Percentiles rank a stretch among this genome's conserved stretches.
These are phyloP conservation scores for Neuroterus valhalla DNA, from an alignment of 1,140 invertebrate species.

Conservation along the genomic window DNA sequence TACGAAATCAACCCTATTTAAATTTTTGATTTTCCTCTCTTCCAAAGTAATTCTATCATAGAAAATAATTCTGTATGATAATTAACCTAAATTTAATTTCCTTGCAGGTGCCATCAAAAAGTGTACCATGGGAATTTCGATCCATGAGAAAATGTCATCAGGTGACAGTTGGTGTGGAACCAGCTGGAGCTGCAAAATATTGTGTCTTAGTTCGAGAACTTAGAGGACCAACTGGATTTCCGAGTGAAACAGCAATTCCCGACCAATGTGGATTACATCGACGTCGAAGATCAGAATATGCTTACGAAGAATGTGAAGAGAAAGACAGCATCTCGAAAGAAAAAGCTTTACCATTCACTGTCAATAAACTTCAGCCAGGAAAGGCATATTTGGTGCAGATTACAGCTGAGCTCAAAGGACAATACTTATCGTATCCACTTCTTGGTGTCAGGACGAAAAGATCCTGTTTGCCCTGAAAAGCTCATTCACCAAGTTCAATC, in stretches of 20 bases:
- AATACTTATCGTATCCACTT: constrained; percentile 65
- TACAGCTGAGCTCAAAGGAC: constrained; percentile 61
- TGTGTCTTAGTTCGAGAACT: constrained; percentile 65
- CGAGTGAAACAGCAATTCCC: constrained; percentile 54
- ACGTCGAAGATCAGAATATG: constrained; percentile 62
- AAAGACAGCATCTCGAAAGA: constrained; percentile 57
- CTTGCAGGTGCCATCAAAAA: constrained; percentile 60
- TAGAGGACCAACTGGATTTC: constrained; percentile 47
- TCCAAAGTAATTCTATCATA: constrained; percentile 21
- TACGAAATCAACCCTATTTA: background rate
- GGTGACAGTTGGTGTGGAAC: constrained; percentile 65
- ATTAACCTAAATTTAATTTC: constrained; percentile 6
- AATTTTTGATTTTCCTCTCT: constrained; percentile 23
- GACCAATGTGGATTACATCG: constrained; percentile 66
- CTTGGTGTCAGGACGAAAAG: constrained; percentile 49
- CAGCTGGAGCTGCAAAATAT: constrained; percentile 65
- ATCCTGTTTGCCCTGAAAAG: constrained; percentile 36
- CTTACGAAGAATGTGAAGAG: constrained; percentile 63
- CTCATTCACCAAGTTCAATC: background rate
- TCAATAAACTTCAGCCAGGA: constrained; percentile 61
- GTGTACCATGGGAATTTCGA: constrained; percentile 63
- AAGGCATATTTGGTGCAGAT: constrained; percentile 65
- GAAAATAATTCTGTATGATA: constrained; percentile 30
- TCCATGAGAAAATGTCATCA: constrained; percentile 63
- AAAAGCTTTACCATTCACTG: constrained; percentile 60